These are phyloP conservation scores for Conomelus anceps DNA, from an alignment of 2,888 invertebrate genomes.

Conservation along the genomic window DNA sequence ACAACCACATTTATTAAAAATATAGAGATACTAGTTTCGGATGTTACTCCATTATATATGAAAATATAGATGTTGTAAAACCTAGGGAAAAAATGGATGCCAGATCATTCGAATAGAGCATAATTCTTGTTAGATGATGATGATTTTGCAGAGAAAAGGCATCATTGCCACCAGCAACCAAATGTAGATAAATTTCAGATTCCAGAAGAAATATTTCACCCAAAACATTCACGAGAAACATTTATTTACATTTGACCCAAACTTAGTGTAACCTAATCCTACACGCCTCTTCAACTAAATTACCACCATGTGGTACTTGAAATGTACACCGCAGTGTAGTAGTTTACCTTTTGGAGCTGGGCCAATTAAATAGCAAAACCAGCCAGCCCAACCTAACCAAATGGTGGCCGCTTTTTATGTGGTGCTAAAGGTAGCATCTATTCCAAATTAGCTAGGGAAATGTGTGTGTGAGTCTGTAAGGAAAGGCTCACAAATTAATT, in stretches of 20 bases:
- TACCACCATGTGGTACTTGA: neutral
- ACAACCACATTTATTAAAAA: too few species aligned
- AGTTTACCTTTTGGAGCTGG: neutral
- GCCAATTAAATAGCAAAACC: neutral
- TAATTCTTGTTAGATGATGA: too few species aligned
- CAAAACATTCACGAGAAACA: neutral
- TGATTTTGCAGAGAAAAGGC: too few species aligned
- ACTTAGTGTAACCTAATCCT: neutral
- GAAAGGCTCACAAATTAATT: neutral
- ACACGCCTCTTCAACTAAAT: neutral
- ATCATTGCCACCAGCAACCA: too few species aligned
- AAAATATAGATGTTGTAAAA: too few species aligned
- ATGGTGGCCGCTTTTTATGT: neutral
- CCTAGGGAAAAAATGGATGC: too few species aligned
- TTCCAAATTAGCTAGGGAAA: neutral
- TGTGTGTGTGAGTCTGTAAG: neutral
- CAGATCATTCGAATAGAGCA: too few species aligned
- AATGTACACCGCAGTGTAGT: neutral
- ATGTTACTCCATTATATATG: too few species aligned
- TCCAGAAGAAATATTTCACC: neutral
- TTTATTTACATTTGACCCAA: neutral
- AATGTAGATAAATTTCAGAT: too few species aligned
- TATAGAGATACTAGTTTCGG: too few species aligned
- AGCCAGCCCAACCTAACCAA: neutral
- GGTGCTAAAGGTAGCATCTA: neutral